Evolutionary conservation across 2,113 vertebrate genomes (phyloP).

Genomic region (Pyxicephalus adspersus): DNA sequence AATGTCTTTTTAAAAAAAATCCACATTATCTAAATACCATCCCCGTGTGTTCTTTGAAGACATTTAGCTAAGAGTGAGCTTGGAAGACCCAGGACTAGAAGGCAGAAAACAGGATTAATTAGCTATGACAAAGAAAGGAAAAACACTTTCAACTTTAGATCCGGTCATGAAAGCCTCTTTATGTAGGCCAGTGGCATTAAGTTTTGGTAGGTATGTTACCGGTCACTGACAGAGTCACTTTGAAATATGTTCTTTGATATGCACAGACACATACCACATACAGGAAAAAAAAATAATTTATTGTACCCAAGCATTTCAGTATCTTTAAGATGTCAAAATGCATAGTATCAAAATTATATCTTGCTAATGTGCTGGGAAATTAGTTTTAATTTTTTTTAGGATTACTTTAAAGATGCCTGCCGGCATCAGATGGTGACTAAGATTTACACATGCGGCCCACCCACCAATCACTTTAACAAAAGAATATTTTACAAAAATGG

Average conservation of each 20-base stretch:
- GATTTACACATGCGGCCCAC: no score
- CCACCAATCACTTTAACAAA: no score
- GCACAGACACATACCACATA: no score
- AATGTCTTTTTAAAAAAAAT: slow-evolving; percentile 48
- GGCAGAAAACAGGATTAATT: slow-evolving; percentile 50
- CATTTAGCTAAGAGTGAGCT: slow-evolving; percentile 42
- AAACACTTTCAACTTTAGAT: slow-evolving; percentile 27
- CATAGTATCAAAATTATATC: no score
- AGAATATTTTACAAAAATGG: no score
- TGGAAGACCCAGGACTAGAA: slow-evolving; percentile 12
- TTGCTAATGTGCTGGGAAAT: no score
- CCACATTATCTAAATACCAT: slow-evolving; percentile 55
- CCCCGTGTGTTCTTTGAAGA: slow-evolving; percentile 50
- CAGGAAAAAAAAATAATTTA: no score
- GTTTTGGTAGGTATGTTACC: slow-evolving; percentile 2
- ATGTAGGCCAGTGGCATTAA: not conserved
- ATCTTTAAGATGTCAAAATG: no score
- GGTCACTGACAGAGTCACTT: not conserved
- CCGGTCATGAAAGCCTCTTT: not conserved
- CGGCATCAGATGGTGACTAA: no score
- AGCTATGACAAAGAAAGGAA: slow-evolving; percentile 24
- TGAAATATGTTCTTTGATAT: not conserved
- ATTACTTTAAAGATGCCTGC: no score
- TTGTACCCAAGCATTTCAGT: no score
- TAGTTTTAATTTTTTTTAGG: no score